A percentile compares a stretch with the other conserved stretches of the same genome.
Evolutionary conservation across 2,797 vertebrate genomes (phyloP).

Genomic region (Fringilla coelebs): DNA sequence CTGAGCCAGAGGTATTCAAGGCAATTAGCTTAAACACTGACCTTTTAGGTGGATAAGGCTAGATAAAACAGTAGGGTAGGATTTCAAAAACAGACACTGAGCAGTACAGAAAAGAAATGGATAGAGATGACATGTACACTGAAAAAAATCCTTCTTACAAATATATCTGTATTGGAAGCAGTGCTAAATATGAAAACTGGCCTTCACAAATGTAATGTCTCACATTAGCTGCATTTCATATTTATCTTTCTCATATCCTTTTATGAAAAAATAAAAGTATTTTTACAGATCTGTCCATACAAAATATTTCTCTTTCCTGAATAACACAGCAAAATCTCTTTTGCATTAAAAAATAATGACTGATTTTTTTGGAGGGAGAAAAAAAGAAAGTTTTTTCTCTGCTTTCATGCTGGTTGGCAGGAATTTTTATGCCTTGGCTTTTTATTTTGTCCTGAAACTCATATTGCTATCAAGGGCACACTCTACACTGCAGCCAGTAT

Average conservation of each 20-base stretch:
- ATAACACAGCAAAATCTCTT: background rate
- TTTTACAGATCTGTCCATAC: background rate
- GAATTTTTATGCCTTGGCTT: constrained; percentile 10
- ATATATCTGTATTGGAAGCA: background rate
- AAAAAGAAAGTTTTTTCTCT: background rate
- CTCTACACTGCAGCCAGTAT: background rate
- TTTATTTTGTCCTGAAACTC: constrained; percentile 22
- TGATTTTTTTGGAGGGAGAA: background rate
- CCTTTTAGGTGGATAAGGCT: background rate
- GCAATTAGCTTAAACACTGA: constrained; percentile 7
- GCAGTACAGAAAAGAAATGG: background rate
- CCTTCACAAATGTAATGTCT: background rate
- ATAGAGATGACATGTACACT: background rate
- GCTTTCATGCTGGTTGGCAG: background rate
- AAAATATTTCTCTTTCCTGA: background rate
- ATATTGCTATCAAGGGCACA: constrained; percentile 21
- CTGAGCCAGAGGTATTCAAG: background rate
- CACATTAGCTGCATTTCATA: background rate
- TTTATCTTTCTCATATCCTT: background rate
- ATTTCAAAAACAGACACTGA: background rate
- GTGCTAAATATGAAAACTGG: background rate
- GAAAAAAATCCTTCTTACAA: background rate
- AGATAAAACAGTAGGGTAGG: background rate
- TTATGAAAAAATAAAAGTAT: background rate
- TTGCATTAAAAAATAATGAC: background rate